phyloP scores from a whole-genome alignment of 2,113 vertebrate species.

The Ancistrus triradiatus region DNA sequence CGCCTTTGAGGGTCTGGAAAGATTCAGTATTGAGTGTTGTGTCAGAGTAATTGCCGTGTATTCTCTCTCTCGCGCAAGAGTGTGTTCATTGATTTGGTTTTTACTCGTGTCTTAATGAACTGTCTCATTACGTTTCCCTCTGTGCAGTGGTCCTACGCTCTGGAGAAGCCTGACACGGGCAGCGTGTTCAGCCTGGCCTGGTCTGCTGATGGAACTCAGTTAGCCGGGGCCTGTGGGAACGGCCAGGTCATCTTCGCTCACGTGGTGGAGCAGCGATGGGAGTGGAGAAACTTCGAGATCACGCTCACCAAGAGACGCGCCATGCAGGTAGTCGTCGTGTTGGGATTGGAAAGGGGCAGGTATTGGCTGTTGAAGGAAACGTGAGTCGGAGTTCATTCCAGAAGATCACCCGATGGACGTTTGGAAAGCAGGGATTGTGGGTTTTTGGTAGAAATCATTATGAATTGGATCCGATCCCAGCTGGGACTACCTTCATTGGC shows the following conservation, averaged over 20 bases:
- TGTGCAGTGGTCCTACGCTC: slow-evolving; percentile 87
- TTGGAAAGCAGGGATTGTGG: no score
- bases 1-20: no score
- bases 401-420: no score
- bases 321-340: slow-evolving; percentile 81
- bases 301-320: slow-evolving; percentile 87
- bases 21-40: no score
- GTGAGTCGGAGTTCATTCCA: no score
- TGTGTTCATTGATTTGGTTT: no score
- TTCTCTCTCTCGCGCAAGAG: no score
- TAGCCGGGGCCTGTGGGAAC: slow-evolving; percentile 90
- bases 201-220: slow-evolving; percentile 90
- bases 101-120: no score
- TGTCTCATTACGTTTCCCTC: not conserved
- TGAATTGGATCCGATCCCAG: slow-evolving; percentile 9
- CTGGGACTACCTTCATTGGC: not conserved
- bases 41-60: no score
- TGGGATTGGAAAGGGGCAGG: no score
- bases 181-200: slow-evolving; percentile 88
- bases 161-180: slow-evolving; percentile 93
- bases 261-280: slow-evolving; percentile 90
- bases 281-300: slow-evolving; percentile 90
- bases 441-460: no score
- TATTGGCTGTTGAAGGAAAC: no score
- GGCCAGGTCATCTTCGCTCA: slow-evolving; percentile 96